A percentile compares a stretch with the other conserved stretches of the same genome.
These are phyloP conservation scores for Heliconius erato DNA, from an alignment of 2,888 invertebrate genomes.

Conservation along the genomic window DNA sequence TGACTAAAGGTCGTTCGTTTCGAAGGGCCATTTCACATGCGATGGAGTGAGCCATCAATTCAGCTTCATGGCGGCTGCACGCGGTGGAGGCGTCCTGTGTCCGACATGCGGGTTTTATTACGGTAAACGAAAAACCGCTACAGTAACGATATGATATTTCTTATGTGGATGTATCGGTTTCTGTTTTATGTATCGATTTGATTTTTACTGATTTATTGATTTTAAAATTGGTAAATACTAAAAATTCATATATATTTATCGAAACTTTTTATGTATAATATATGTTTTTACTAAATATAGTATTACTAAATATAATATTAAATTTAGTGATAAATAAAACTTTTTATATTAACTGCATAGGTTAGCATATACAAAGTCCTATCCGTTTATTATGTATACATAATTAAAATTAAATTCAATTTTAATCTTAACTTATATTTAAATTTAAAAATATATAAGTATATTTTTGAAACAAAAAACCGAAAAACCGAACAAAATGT, in stretches of 20 bases:
- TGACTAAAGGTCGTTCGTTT: slow-evolving; percentile 79
- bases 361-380: too few species aligned
- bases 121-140: slow-evolving; percentile 78
- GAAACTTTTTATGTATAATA: too few species aligned
- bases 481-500: slow-evolving; percentile 10
- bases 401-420: too few species aligned
- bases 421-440: neutral
- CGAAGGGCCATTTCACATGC: slow-evolving; percentile 84
- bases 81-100: slow-evolving; percentile 69
- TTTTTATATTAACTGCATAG: too few species aligned
- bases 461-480: slow-evolving; percentile 6
- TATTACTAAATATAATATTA: too few species aligned
- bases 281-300: too few species aligned
- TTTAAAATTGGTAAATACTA: neutral
- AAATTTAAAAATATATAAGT: neutral
- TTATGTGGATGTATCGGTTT: slow-evolving; percentile 17
- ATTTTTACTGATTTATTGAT: neutral
- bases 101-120: slow-evolving; percentile 83
- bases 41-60: slow-evolving; percentile 85
- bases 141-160: slow-evolving; percentile 62
- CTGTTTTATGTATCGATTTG: neutral
- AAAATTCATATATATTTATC: neutral
- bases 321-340: too few species aligned
- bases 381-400: too few species aligned
- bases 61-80: slow-evolving; percentile 82